These are phyloP conservation scores for Orycteropus afer DNA, from an alignment of 2,113 vertebrate species.

Conservation along the genomic window DNA sequence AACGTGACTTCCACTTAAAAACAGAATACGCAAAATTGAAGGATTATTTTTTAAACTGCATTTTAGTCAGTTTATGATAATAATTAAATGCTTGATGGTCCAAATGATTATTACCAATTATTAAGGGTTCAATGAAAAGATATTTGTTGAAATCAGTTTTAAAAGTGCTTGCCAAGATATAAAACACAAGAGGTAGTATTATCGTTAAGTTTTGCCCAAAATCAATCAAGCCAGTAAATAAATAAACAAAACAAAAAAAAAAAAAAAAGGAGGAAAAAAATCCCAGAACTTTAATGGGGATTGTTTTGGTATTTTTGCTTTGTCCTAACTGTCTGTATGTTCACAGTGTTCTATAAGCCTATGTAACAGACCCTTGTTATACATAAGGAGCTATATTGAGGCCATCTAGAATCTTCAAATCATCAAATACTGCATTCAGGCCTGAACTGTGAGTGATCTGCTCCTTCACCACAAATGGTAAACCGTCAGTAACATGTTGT, in stretches of 20 bases:
- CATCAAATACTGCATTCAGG: constrained; percentile 38
- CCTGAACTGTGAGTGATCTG: neutral
- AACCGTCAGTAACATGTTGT: neutral
- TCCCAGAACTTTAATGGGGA: neutral
- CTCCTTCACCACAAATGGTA: neutral
- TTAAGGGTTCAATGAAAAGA: constrained; percentile 32
- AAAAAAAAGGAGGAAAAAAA: neutral
- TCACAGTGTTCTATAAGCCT: neutral
- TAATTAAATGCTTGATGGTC: constrained; percentile 17
- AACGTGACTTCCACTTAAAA: neutral
- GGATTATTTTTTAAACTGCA: neutral
- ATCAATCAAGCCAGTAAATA: neutral
- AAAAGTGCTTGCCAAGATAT: neutral
- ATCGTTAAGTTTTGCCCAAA: neutral
- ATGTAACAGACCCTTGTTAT: neutral
- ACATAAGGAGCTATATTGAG: neutral
- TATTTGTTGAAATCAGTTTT: neutral
- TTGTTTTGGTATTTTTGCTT: neutral
- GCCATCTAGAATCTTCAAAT: neutral
- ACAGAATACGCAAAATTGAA: neutral
- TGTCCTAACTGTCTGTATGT: neutral
- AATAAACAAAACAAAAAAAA: neutral
- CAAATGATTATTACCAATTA: neutral
- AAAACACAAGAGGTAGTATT: neutral
- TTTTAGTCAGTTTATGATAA: neutral